Base-by-base conservation (phyloP, 1,140 invertebrate species). In the Caerostris darwini region DNA sequence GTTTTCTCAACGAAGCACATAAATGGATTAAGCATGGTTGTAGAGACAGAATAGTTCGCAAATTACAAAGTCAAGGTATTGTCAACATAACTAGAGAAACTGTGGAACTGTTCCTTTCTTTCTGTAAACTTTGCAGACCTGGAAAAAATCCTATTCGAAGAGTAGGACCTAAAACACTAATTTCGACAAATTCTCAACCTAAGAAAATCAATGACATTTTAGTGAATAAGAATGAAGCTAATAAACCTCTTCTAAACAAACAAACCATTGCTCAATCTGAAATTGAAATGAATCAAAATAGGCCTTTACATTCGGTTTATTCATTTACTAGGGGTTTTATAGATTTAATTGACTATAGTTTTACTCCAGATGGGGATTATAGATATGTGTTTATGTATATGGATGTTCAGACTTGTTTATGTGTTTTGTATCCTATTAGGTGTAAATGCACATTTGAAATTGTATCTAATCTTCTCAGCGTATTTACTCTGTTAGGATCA, bases 51-150 rank as follows among this genome's bases (percentile, higher is more conserved):
- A 69, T 94, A 12, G 87, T 90, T 5, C 69, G 93, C 3, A 83
- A n/a, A 82, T 57, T 94, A 12, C 93, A 94, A 94, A 89, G 71
- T 14, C 59, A 94, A 17, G 93, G 93, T 34, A 85, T 94, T n/a
- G 88, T 94, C 8, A 94, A 94, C 50, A 85, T 94, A 34, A 90
- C 93, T 7, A 56, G 93, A 69, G 93, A 94, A 8, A 94, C 93
- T 34, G 93, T 90, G 5, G 93, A 94, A 58, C 57, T 94, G 10
- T 94, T 90, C 50, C 93, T 94, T 90, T 94, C 93, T 14, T 94
- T 83, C 57, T 94, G 93, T 61, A 90, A 89, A 69, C 50, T 94
- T 6, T 94, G 93, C 50, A 90, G 93, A 10, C 93, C 93, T 19
- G 12, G 81, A 34, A 90, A 64, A 81, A 34, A 50, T 6, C 19